phyloP scores from a whole-genome alignment of 2,888 invertebrate genomes.

The Gryllus longicercus region DNA sequence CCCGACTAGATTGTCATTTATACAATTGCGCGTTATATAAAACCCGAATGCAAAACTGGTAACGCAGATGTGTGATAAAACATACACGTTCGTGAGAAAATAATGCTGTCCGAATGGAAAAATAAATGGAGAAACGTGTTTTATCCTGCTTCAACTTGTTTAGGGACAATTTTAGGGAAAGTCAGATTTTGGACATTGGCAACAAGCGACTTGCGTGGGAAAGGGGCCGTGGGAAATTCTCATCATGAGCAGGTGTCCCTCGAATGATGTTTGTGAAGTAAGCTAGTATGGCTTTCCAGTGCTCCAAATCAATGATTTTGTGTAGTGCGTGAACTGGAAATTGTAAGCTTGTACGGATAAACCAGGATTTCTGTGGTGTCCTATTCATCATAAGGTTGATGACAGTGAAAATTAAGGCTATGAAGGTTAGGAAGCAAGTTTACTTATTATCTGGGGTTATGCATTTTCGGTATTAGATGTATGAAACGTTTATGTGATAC shows the following conservation, averaged over 20 bases:
- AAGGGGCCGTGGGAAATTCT: slow-evolving; percentile 58
- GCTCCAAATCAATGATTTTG: slow-evolving; percentile 37
- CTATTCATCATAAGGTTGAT: neutral
- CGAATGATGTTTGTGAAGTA: slow-evolving; percentile 48
- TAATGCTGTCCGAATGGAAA: too few relatives aligned
- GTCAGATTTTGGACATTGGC: slow-evolving; percentile 32
- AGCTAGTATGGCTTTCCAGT: slow-evolving; percentile 35
- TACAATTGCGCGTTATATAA: neutral
- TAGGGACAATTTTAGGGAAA: slow-evolving; percentile 26
- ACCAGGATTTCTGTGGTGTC: neutral
- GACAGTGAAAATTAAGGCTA: neutral
- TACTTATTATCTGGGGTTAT: slow-evolving; percentile 1
- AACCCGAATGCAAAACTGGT: too few relatives aligned
- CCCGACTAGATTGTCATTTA: neutral
- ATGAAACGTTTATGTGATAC: too few relatives aligned
- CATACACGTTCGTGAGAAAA: too few relatives aligned
- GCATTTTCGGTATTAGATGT: neutral
- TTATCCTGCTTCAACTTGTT: neutral
- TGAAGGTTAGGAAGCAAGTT: slow-evolving; percentile 17
- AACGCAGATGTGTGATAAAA: too few relatives aligned
- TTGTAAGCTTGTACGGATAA: slow-evolving; percentile 25
- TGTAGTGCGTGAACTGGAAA: slow-evolving; percentile 31
- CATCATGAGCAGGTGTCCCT: slow-evolving; percentile 74
- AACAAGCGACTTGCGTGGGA: slow-evolving; percentile 37
- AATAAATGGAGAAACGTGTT: too few relatives aligned